These are phyloP conservation scores for Thamnophis sirtalis DNA, from an alignment of 2,113 vertebrate genomes.

Conservation along the genomic window DNA sequence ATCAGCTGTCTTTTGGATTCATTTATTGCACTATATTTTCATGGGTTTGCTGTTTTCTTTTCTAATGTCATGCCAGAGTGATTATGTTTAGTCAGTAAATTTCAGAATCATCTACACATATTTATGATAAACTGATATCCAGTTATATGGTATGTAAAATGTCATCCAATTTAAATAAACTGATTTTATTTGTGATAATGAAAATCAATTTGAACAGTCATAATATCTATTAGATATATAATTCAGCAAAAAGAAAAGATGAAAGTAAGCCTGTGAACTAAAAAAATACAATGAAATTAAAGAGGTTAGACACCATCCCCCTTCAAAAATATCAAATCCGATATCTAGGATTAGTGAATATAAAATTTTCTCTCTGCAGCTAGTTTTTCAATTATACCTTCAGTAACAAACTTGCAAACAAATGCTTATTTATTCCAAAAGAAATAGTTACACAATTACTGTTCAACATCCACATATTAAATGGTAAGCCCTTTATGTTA, in stretches of 20 bases:
- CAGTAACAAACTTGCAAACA: background rate
- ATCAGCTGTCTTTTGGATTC: slow-evolving; percentile 19
- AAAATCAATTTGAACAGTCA: slow-evolving; percentile 27
- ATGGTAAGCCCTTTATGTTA: background rate
- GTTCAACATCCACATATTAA: background rate
- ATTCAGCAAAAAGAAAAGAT: background rate
- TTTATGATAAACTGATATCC: slow-evolving; percentile 45
- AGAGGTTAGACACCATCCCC: background rate
- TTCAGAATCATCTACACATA: slow-evolving; percentile 42
- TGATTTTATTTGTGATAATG: slow-evolving; percentile 49
- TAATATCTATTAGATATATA: slow-evolving; percentile 36
- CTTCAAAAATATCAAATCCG: background rate
- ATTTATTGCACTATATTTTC: slow-evolving; percentile 19
- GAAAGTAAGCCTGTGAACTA: background rate
- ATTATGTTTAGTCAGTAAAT: slow-evolving; percentile 58
- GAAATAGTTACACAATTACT: background rate
- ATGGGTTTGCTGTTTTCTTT: slow-evolving; percentile 27
- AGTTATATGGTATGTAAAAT: slow-evolving; percentile 46
- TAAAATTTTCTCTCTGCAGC: background rate
- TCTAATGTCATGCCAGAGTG: slow-evolving; percentile 28
- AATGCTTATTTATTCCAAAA: background rate
- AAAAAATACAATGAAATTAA: background rate
- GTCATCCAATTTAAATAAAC: slow-evolving; percentile 55
- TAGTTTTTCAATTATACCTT: background rate
- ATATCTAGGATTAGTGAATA: background rate